Evolutionary conservation across 2,888 invertebrate genomes (phyloP).

Genomic region (Trichacis sp.): DNA sequence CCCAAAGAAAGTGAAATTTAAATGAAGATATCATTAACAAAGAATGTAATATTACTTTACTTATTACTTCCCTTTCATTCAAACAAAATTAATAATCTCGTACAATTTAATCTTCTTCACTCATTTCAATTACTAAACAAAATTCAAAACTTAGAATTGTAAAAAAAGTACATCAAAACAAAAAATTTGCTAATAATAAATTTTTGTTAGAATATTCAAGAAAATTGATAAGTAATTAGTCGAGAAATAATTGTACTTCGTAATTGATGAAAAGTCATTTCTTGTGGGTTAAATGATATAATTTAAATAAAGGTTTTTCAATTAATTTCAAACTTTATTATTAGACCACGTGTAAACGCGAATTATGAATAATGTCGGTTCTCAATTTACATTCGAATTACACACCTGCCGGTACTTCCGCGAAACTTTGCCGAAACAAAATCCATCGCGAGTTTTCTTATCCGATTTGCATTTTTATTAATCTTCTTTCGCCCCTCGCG

Average conservation of each 20-base stretch:
- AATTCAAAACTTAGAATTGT: slow-evolving; percentile 5
- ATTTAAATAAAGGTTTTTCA: too few relatives aligned
- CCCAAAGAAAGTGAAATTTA: not conserved
- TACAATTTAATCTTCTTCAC: too few relatives aligned
- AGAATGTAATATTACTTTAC: too few relatives aligned
- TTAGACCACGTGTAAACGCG: slow-evolving; percentile 33
- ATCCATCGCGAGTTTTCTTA: slow-evolving; percentile 34
- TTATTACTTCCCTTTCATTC: not conserved
- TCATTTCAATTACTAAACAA: not conserved
- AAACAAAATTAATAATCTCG: too few relatives aligned
- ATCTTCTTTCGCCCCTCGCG: slow-evolving; percentile 23
- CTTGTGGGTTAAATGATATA: too few relatives aligned
- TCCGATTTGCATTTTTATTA: slow-evolving; percentile 42
- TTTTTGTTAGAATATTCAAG: too few relatives aligned
- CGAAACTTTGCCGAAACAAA: slow-evolving; percentile 30
- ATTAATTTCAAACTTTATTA: too few relatives aligned
- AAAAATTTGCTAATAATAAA: too few relatives aligned
- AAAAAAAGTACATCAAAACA: too few relatives aligned
- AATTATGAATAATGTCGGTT: slow-evolving; percentile 36
- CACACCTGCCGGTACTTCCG: slow-evolving; percentile 28
- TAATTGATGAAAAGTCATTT: too few relatives aligned
- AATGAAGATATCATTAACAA: not conserved
- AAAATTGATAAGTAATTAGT: too few relatives aligned
- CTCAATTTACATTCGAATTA: slow-evolving; percentile 42
- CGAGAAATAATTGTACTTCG: too few relatives aligned